A percentile compares a stretch with the other conserved stretches of the same genome.
Conservation (phyloP, 2,888 invertebrate species). For the Dromius quadrimaculatus region DNA sequence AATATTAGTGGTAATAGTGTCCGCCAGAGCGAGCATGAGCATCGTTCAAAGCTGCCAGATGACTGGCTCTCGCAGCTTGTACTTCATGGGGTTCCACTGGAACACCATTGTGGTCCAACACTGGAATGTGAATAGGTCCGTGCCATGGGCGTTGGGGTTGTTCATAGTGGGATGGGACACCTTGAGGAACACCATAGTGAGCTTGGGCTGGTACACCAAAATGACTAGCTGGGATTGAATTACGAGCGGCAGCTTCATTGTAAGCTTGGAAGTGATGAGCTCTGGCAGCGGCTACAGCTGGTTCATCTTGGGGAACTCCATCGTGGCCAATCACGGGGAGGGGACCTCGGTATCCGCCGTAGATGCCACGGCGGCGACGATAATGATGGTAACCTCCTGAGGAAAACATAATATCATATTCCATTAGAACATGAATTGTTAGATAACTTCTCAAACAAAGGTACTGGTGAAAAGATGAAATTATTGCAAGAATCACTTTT, state of each 20-base stretch:
- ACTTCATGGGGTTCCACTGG: slow-evolving; percentile 69
- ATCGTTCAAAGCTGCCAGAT: slow-evolving; percentile 67
- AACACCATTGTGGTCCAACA: slow-evolving; percentile 58
- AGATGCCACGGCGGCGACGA: slow-evolving; percentile 54
- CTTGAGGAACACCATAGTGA: slow-evolving; percentile 71
- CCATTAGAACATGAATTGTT: no score
- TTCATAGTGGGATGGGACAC: slow-evolving; percentile 59
- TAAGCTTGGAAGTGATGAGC: slow-evolving; percentile 64
- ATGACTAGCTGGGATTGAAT: slow-evolving; percentile 69
- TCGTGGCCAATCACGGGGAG: slow-evolving; percentile 67
- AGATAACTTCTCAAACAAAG: no score
- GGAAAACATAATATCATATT: no score
- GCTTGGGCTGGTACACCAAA: slow-evolving; percentile 73
- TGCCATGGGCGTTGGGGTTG: slow-evolving; percentile 44
- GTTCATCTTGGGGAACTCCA: slow-evolving; percentile 72
- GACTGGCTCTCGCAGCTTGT: slow-evolving; percentile 67
- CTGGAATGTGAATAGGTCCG: slow-evolving; percentile 55
- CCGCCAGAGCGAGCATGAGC: slow-evolving; percentile 52
- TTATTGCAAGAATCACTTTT: no score
- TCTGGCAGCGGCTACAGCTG: slow-evolving; percentile 73
- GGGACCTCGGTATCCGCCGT: slow-evolving; percentile 56
- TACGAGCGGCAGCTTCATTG: slow-evolving; percentile 68
- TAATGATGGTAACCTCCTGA: slow-evolving; percentile 17
- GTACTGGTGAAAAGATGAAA: no score
- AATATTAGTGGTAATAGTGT: slow-evolving; percentile 13